Conservation (phyloP, 1,140 invertebrate species). For the Cydia amplana region DNA sequence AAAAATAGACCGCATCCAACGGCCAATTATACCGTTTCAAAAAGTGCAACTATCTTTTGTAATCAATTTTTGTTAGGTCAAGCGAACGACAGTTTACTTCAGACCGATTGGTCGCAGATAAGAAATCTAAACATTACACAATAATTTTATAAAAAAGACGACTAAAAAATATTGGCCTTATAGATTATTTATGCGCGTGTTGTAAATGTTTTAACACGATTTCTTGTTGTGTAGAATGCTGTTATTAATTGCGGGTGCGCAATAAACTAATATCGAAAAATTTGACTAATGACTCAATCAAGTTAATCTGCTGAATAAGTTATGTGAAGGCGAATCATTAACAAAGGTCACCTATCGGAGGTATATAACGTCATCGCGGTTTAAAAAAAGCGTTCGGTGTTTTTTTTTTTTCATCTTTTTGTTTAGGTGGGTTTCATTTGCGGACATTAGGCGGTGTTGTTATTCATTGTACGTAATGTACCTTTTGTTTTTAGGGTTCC, state of each 20-base stretch:
- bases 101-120: conserved; percentile 49
- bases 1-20: conserved; percentile 34
- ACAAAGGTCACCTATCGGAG: conserved; percentile 34
- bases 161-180: conserved; percentile 29
- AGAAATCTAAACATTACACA: conserved; percentile 33
- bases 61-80: conserved; percentile 51
- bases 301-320: conserved; percentile 38
- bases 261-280: conserved; percentile 33
- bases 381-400: conserved; percentile 32
- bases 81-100: conserved; percentile 44
- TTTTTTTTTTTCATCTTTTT: conserved; percentile 7
- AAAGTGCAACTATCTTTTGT: conserved; percentile 48
- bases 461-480: conserved; percentile 33
- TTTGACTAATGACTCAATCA: conserved; percentile 39
- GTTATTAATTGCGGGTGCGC: conserved; percentile 26
- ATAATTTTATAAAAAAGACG: conserved; percentile 6
- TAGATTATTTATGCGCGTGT: conserved; percentile 6
- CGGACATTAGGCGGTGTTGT: not conserved
- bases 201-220: conserved; percentile 24
- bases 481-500: no score
- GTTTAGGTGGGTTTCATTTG: not conserved
- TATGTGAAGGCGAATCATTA: conserved; percentile 37
- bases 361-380: conserved; percentile 34
- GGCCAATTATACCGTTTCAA: conserved; percentile 44
- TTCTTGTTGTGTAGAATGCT: conserved; percentile 25